phyloP scores from a whole-genome alignment of 2,113 vertebrate genomes.

The Malurus melanocephalus region DNA sequence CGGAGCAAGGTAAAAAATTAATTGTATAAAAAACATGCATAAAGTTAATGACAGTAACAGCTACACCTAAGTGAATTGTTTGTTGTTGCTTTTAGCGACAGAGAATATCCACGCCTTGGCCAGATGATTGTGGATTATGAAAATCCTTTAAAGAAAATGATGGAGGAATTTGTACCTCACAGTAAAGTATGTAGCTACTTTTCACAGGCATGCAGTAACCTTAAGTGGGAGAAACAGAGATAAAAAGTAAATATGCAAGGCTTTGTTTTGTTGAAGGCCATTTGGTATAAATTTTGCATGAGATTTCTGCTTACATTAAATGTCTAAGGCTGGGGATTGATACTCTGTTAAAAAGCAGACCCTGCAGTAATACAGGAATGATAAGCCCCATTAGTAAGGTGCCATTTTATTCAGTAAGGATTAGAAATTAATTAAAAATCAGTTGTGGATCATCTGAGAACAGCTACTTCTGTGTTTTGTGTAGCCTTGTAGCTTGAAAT shows the following conservation, averaged over 20 bases:
- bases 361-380: background rate
- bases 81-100: constrained; percentile 79
- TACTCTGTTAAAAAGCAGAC: background rate
- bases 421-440: background rate
- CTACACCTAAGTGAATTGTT: constrained; percentile 19
- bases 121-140: constrained; percentile 99
- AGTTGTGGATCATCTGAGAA: background rate
- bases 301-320: background rate
- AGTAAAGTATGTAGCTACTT: constrained; percentile 83
- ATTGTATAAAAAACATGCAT: background rate
- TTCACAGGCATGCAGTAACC: background rate
- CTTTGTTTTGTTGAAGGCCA: background rate
- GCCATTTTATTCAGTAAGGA: background rate
- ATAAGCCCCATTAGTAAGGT: background rate
- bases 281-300: background rate
- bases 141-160: constrained; percentile 98
- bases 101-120: constrained; percentile 94
- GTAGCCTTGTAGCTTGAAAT: background rate
- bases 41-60: background rate
- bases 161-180: constrained; percentile 99
- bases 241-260: background rate
- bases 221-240: background rate
- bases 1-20: constrained; percentile 85
- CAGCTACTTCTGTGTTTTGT: background rate
- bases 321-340: background rate